Percentiles rank a stretch among this genome's conserved stretches.
These are phyloP conservation scores for Pluvianellus socialis DNA, from an alignment of 2,113 vertebrate species.

Conservation along the genomic window DNA sequence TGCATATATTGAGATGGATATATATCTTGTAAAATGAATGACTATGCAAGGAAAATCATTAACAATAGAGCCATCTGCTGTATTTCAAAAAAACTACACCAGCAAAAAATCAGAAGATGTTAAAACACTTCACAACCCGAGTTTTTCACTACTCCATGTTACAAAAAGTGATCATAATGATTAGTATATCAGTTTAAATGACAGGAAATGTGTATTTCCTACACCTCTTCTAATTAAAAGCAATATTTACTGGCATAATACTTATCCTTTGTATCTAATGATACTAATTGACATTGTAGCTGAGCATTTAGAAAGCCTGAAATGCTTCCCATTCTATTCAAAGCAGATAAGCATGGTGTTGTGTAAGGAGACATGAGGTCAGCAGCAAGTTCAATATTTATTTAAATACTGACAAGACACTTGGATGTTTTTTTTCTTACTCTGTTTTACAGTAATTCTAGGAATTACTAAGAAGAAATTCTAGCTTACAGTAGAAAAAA, in stretches of 20 bases:
- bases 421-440: neutral
- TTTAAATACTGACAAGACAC: neutral
- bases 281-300: neutral
- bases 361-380: neutral
- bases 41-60: slow-evolving; percentile 55
- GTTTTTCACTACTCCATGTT: neutral
- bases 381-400: neutral
- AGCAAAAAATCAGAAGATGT: slow-evolving; percentile 7
- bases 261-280: neutral
- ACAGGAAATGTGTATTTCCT: neutral
- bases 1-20: neutral
- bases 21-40: neutral
- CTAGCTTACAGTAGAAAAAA: neutral
- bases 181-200: neutral
- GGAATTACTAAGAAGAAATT: too few species aligned
- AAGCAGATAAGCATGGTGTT: neutral
- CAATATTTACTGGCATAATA: neutral
- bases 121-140: neutral
- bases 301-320: neutral
- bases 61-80: slow-evolving; percentile 81
- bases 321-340: neutral
- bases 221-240: slow-evolving; percentile 8
- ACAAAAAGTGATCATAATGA: neutral
- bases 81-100: slow-evolving; percentile 61
- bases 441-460: too few species aligned